Evolutionary conservation across 2,113 vertebrate genomes (phyloP), one percentile per base, ranked within the genome.

Genomic region (Cryptoleucopteryx plumbea): DNA sequence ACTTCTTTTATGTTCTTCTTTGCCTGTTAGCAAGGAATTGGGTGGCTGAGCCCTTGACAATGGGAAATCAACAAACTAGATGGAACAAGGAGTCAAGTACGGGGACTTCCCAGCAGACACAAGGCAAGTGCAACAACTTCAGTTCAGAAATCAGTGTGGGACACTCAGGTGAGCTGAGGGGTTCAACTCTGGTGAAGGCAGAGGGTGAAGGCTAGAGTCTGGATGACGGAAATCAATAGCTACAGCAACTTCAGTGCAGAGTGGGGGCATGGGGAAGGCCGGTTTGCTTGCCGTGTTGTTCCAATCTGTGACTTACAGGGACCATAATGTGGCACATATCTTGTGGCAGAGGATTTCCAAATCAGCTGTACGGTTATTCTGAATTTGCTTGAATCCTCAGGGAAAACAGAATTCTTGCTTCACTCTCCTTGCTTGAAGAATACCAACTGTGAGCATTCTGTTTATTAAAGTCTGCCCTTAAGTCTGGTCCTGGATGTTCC

Each of bases 111-210:
- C 81, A 65, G 66, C 89, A 6, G 81, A 63, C 48, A 6, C 90
- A 72, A 95, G 96, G 92, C 93, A 96, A 95, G 90, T 85, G 61
- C 73, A 74, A 27, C 26, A 2, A 17, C 72, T 48, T 52, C 38
- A 53, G 55, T 18, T 62, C 2, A 17, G 47, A 25, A 66, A 36
- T 48, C 67, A 19, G 36, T 5, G 53, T 3, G 67, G 66, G 31
- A 31, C 34, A 9, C 34, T 18, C 22, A 25, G 40, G 27, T 16
- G 40, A 55, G 66, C 74, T 55, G 47, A n/a, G 42, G 47, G 59
- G 14, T 82, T 63, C 67, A 38, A 2, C 15, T 22, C 22, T 7
- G 55, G 25, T 31, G 4, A 13, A 48, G 66, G 31, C 20, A 3
- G n/a, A 70, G 42, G 22, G 26, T 36, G 36, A 40, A 34, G 34